Evolutionary conservation across 2,113 vertebrate species (phyloP), one percentile per base, ranked within the genome.

Genomic region (Mellivora capensis): DNA sequence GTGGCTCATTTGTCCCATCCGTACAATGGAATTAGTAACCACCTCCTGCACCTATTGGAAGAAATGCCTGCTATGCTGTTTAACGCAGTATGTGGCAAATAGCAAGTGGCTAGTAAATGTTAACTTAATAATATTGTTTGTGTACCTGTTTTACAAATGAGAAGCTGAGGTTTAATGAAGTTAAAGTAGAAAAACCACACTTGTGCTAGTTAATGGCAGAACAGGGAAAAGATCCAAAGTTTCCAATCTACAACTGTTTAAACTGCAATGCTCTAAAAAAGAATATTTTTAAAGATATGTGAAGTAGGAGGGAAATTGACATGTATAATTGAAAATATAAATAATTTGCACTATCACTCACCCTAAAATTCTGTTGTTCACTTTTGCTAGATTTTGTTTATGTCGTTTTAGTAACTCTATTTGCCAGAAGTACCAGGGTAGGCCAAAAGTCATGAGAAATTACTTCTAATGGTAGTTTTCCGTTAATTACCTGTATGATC

Each of bases 131-230:
- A 27, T 71, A 57, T 9, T 67, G 6, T 76, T 81, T 77, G 23
- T 52, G 13, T 64, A 71, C 61, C 10, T 4, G 1, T 59, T 94
- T 96, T 57, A 61, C 11, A 85, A 39, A 31, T 52, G 62, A 92
- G 71, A 89, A 92, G 90, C 86, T 52, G 42, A 94, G 69, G 25
- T 61, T 83, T 86, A 80, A 18, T 71, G 44, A 97, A 91, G 62
- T 97, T 93, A 39, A 74, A 91, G 59, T 69, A 69, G 71, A 42
- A 31, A 62, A 92, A 62, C 29, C 52, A 57, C 74, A 64, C 15
- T 74, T 57, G 25, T 67, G 15, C 54, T 81, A 13, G 9, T 74
- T 87, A 80, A 37, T 92, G 57, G 52, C 31, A 64, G 31, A 91
- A 23, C 42, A 91, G 67, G 61, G 72, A 87, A 90, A 61, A 79